Evolutionary conservation across 2,113 vertebrate genomes (phyloP), one percentile per base, ranked within the genome.

Genomic region (Peromyscus leucopus): DNA sequence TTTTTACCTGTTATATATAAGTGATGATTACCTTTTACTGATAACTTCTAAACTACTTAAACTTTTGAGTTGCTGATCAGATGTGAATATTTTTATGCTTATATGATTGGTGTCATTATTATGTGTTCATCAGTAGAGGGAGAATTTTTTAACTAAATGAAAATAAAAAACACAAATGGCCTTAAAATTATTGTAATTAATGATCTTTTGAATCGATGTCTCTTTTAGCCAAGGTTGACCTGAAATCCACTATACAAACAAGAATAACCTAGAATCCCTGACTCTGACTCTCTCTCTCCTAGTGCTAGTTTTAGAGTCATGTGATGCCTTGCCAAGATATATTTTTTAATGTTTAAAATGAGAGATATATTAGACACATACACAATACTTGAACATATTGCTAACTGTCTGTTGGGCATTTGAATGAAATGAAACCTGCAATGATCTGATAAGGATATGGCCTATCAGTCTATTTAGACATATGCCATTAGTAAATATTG

Each of bases 101-200:
- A 51, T 51, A 11, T 51, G 10, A 9, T 51, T 51, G 8, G 51
- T 51, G 51, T 51, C 51, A 51, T 51, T 51, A 51, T 88, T 78
- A 61, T 55, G 12, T 55, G 55, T 55, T 13, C 55, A 55, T 55
- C 55, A 55, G 11, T 55, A 55, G 55, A 13, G 55, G 55, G 13
- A 51, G 51, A 51, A 55, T 55, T 55, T 69, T 36, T 85, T 78
- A 76, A 76, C 7, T 71, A 78, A 59, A 63, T 82, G 19, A 85
- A 96, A 93, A 80, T 94, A 31, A 91, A 95, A 82, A 42, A 3
- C 51, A 36, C 24, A 95, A 78, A 86, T 96, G 2, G 42, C 36
- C 46, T 67, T 90, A 59, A 59, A 90, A 75, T 67, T 78, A 80
- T 2, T 82, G 94, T n/a, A 17, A 1, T 33, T 16, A 16, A 69